phyloP scores from a whole-genome alignment of 1,140 invertebrate genomes.

The Leptinotarsa lineolata region DNA sequence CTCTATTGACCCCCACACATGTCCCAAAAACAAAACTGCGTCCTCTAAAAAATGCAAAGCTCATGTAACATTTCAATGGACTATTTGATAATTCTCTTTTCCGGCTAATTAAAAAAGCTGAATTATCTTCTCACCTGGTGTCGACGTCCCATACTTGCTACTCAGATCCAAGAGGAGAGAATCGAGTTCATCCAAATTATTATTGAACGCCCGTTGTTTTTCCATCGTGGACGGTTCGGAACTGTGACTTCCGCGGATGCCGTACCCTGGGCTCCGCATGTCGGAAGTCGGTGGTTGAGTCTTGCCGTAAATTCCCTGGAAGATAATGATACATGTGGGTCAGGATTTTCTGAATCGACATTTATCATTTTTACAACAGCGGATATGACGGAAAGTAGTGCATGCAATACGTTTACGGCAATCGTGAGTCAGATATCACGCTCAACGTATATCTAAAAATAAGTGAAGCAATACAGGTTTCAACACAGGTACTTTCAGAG shows the following conservation, averaged over 20 bases:
- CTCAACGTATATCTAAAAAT: too few relatives aligned
- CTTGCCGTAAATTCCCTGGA: constrained; percentile 70
- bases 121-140: constrained; percentile 37
- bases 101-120: neutral
- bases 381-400: too few relatives aligned
- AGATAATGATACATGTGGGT: constrained; percentile 39
- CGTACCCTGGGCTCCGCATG: constrained; percentile 32
- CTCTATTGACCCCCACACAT: too few relatives aligned
- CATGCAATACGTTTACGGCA: too few relatives aligned
- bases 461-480: too few relatives aligned
- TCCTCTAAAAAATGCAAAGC: too few relatives aligned
- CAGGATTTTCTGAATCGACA: neutral
- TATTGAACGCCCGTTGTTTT: constrained; percentile 60
- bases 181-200: constrained; percentile 89
- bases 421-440: too few relatives aligned
- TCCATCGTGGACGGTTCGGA: constrained; percentile 34
- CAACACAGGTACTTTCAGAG: too few relatives aligned
- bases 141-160: constrained; percentile 51
- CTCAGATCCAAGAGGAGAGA: constrained; percentile 89
- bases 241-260: constrained; percentile 20
- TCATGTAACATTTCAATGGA: too few relatives aligned
- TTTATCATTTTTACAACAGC: too few relatives aligned
- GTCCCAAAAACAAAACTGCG: too few relatives aligned
- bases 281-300: constrained; percentile 58
- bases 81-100: neutral